Percentiles rank a stretch among this genome's conserved stretches.
Conservation (phyloP, 2,113 vertebrate species). For the Trinectes maculatus region DNA sequence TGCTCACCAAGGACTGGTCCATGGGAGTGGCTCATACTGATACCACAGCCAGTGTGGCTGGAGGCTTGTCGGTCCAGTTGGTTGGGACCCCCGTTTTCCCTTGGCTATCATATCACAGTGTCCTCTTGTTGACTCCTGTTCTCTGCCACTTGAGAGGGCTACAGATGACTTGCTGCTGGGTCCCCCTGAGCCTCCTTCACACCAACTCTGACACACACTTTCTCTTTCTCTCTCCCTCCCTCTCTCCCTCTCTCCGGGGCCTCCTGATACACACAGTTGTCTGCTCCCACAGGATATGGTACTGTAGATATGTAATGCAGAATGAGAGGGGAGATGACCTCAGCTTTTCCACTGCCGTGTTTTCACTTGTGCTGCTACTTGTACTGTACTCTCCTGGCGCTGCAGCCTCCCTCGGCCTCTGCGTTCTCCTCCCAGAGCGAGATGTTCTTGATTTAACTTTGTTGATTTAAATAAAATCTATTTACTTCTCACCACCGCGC, state of each 20-base stretch:
- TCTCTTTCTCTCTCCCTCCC: constrained; percentile 37
- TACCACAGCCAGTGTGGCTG: constrained; percentile 55
- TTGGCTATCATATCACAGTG: constrained; percentile 70
- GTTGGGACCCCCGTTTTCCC: constrained; percentile 43
- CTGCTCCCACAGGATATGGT: constrained; percentile 61
- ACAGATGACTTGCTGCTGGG: constrained; percentile 61
- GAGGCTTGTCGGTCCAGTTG: constrained; percentile 50
- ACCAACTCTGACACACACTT: constrained; percentile 43
- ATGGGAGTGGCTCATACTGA: constrained; percentile 67
- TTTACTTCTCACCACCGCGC: constrained; percentile 61
- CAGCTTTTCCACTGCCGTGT: constrained; percentile 65
- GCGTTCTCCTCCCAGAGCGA: constrained; percentile 55
- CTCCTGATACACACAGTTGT: constrained; percentile 62
- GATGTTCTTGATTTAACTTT: constrained; percentile 51
- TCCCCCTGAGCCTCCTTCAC: constrained; percentile 52
- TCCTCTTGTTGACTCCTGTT: constrained; percentile 78
- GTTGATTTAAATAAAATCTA: constrained; percentile 70
- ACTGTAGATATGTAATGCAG: constrained; percentile 68
- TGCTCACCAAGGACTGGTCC: constrained; percentile 53
- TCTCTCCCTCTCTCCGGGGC: constrained; percentile 42
- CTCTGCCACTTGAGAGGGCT: constrained; percentile 71
- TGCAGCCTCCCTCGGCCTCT: constrained; percentile 33
- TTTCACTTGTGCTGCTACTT: constrained; percentile 45
- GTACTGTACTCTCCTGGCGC: constrained; percentile 48
- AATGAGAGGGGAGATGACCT: constrained; percentile 68